Base-by-base conservation (phyloP, 2,888 invertebrate genomes). In the Noctua comes region DNA sequence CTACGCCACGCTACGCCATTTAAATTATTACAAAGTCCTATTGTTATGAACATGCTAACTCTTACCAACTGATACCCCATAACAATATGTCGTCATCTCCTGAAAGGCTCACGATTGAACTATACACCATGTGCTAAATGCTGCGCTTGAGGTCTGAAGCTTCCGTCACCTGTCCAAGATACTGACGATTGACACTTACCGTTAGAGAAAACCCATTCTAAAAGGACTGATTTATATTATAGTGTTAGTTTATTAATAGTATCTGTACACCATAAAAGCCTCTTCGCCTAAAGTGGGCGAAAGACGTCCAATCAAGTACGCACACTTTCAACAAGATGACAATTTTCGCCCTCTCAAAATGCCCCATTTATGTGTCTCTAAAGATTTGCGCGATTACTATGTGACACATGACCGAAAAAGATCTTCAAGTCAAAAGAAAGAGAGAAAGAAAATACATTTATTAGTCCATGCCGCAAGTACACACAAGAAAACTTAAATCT, bases 111-210 rank as follows among this genome's bases (percentile, higher is more conserved):
- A 80, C 76, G 65, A 85, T 72, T 85, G 62, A 72, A 76, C 65
- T 27, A 27, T 27, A 68, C 64, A 59, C n/a, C 16, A 48, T 51
- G 24, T 16, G 40, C 6, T 10, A 43, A 65, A 51, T n/a, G 59
- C 18, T 18, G 24, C 40, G 40, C 24, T 24, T 24, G 24, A 51
- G 1, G 10, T 18, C 18, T 27, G n/a, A 74, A 51, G 24, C 65
- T 85, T 85, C 85, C 85, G 85, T 40, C 87, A 84, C 10, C n/a
- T 74, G 73, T 80, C 72, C 10, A 62, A 31, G 51, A 40, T 51
- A 40, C 43, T 24, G 62, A 72, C 68, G 54, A 76, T 57, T 73
- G 76, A 65, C 59, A 72, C 51, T 76, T 48, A 76, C 84, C 79
- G 85, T 59, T 62, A 40, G 24, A 36, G 62, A 51, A 43, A 74